Conservation (phyloP, 2,888 invertebrate genomes). For the Pogonocherus hispidulus region DNA sequence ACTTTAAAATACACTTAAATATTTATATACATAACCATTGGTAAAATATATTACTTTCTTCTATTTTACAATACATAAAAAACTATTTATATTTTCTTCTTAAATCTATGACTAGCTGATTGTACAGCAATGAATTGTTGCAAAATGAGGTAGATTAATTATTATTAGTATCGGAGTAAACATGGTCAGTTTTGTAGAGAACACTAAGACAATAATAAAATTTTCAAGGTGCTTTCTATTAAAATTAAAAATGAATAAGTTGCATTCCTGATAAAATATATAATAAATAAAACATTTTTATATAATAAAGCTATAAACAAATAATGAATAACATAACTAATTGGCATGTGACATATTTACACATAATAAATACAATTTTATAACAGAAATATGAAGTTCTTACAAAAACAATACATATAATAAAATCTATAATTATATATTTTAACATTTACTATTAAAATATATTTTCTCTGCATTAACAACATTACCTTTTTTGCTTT, state of each 20-base stretch:
- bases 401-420: conserved; percentile 2
- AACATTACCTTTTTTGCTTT: not conserved
- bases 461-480: not conserved
- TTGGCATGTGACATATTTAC: not conserved
- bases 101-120: conserved; percentile 69
- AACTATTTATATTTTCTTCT: conserved; percentile 57
- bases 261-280: not conserved
- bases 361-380: conserved; percentile 1
- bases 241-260: conserved; percentile 3
- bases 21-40: conserved; percentile 57
- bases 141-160: conserved; percentile 68
- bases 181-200: conserved; percentile 33
- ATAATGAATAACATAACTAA: conserved; percentile 4
- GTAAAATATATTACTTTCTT: conserved; percentile 55
- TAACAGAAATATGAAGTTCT: not conserved
- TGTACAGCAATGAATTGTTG: conserved; percentile 69
- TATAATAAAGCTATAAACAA: not conserved
- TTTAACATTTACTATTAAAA: too few species aligned
- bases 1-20: conserved; percentile 57
- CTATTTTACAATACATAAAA: conserved; percentile 56
- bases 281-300: conserved; percentile 4
- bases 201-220: conserved; percentile 33
- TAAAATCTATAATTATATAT: not conserved
- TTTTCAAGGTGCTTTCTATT: not conserved
- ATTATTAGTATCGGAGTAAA: conserved; percentile 53